A percentile compares a stretch with the other conserved stretches of the same genome.
phyloP scores from a whole-genome alignment of 2,797 vertebrate species.

The Valencia hispanica region DNA sequence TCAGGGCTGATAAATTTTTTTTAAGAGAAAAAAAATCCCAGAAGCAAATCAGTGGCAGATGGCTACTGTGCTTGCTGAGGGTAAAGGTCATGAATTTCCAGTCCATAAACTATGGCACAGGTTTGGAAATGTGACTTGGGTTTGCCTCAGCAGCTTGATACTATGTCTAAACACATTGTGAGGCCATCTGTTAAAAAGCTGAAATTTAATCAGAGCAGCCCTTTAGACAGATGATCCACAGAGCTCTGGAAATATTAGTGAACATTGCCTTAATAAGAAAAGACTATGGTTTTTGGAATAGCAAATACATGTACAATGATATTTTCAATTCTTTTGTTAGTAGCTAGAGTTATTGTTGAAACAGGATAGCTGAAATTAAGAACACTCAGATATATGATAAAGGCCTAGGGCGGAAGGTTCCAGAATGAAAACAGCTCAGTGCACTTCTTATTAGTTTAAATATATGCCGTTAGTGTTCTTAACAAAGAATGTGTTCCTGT shows the following conservation, averaged over 20 bases:
- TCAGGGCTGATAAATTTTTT: background rate
- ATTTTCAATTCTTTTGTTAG: constrained; percentile 8
- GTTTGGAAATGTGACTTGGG: background rate
- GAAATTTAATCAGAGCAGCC: background rate
- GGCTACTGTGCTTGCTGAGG: background rate
- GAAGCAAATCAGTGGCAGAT: background rate
- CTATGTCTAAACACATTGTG: background rate
- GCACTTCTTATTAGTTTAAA: constrained; percentile 15
- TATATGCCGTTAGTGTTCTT: constrained; percentile 4
- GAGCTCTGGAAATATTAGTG: background rate
- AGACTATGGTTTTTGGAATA: background rate
- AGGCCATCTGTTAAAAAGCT: background rate
- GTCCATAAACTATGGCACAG: background rate
- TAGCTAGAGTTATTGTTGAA: constrained; percentile 41
- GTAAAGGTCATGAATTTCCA: background rate
- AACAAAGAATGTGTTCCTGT: background rate
- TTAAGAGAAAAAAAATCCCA: background rate
- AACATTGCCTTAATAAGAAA: background rate
- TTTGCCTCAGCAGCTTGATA: background rate
- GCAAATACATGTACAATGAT: background rate
- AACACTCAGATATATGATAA: constrained; percentile 55
- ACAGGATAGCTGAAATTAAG: constrained; percentile 54
- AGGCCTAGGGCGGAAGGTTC: too few species aligned
- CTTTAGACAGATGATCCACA: background rate
- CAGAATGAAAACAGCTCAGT: constrained; percentile 39